phyloP scores from a whole-genome alignment of 2,113 vertebrate genomes.

The Oplegnathus fasciatus region DNA sequence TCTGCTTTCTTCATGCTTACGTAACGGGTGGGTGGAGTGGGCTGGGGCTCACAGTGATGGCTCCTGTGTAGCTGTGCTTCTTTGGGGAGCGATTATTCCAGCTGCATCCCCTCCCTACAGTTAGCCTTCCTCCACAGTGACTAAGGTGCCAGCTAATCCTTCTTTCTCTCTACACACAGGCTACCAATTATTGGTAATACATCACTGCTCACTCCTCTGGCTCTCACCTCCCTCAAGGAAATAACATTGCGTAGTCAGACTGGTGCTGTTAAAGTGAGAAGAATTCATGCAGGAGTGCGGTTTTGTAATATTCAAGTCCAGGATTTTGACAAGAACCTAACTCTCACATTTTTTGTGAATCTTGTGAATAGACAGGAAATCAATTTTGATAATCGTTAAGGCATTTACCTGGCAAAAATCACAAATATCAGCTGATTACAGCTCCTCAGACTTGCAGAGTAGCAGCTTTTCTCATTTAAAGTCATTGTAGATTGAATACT shows the following conservation, averaged over 20 bases:
- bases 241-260: neutral
- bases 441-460: too few relatives aligned
- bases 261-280: neutral
- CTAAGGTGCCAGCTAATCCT: constrained; percentile 64
- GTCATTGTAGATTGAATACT: neutral
- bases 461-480: too few relatives aligned
- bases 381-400: neutral
- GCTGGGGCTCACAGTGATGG: constrained; percentile 51
- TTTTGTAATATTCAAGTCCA: neutral
- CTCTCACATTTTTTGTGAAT: neutral
- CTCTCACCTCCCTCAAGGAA: constrained; percentile 28
- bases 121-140: constrained; percentile 67
- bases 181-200: constrained; percentile 55
- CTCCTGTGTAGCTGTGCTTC: constrained; percentile 66
- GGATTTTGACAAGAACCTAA: neutral
- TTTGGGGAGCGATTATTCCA: constrained; percentile 70
- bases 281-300: neutral
- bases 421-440: too few relatives aligned
- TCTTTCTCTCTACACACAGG: constrained; percentile 54
- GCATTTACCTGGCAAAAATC: neutral
- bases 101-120: constrained; percentile 63
- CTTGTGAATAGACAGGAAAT: neutral
- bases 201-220: constrained; percentile 43
- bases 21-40: constrained; percentile 80
- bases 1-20: constrained; percentile 65